These are phyloP conservation scores for Ammospiza maritima DNA, from an alignment of 2,797 vertebrate genomes.

Conservation along the genomic window DNA sequence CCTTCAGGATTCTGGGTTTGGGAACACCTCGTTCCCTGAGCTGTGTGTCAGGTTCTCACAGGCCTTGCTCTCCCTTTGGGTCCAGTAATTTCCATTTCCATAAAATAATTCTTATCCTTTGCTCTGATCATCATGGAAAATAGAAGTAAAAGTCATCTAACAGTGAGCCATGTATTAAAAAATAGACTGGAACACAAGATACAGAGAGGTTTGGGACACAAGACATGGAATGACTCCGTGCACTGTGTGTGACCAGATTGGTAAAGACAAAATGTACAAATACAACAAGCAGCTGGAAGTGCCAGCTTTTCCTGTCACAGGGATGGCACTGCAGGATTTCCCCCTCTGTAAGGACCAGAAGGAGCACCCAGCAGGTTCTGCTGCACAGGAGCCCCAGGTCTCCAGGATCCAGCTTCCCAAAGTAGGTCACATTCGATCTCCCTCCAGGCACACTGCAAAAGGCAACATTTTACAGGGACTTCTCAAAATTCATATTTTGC, in stretches of 20 bases:
- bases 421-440: slow-evolving; percentile 32
- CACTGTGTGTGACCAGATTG: not conserved
- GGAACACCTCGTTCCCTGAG: not conserved
- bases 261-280: not conserved
- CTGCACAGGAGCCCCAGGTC: not conserved
- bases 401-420: not conserved
- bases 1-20: not conserved
- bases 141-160: not conserved
- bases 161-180: not conserved
- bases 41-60: not conserved
- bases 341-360: not conserved
- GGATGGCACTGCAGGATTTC: not conserved
- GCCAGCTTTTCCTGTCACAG: not conserved
- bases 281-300: not conserved
- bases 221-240: not conserved
- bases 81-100: not conserved
- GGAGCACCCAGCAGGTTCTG: not conserved
- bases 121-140: not conserved
- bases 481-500: slow-evolving; percentile 11
- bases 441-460: not conserved
- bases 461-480: not conserved
- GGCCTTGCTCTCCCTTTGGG: not conserved
- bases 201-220: not conserved
- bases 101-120: not conserved
- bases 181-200: not conserved